phyloP scores from a whole-genome alignment of 1,140 invertebrate species.

The Eumeta japonica region DNA sequence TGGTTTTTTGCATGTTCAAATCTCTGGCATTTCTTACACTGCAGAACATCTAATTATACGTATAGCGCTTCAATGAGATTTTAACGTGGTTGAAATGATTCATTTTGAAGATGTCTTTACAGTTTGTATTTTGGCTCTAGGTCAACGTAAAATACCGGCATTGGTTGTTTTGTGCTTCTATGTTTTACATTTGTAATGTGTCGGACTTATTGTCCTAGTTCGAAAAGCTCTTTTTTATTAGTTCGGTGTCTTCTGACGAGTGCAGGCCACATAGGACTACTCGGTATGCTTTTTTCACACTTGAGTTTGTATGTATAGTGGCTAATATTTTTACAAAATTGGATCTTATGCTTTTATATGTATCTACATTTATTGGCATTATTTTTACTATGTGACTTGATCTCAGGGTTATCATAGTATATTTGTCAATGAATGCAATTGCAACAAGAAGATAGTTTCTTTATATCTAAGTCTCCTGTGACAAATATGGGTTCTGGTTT shows the following conservation, averaged over 20 bases:
- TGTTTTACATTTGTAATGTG: conserved; percentile 22
- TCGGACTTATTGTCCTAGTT: conserved; percentile 18
- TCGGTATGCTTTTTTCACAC: conserved; percentile 25
- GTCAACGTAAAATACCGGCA: conserved; percentile 19
- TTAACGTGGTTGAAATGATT: conserved; percentile 15
- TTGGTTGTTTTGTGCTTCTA: conserved; percentile 18
- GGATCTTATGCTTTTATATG: conserved; percentile 15
- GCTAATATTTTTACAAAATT: conserved; percentile 16
- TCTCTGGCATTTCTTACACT: no score
- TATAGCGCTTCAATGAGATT: conserved; percentile 25
- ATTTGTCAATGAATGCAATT: conserved; percentile 5
- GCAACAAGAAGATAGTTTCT: conserved; percentile 4
- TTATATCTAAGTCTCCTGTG: conserved; percentile 16
- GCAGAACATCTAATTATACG: no score
- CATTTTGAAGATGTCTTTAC: conserved; percentile 20
- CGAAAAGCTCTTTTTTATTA: conserved; percentile 19
- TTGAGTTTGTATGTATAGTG: conserved; percentile 35
- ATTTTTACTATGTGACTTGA: conserved; percentile 19
- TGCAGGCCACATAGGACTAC: conserved; percentile 29
- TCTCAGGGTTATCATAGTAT: conserved; percentile 14
- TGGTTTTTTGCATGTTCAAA: no score
- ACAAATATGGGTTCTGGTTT: conserved; percentile 22
- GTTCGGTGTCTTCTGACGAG: no score
- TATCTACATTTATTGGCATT: conserved; percentile 13
- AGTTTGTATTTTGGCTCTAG: conserved; percentile 18